Evolutionary conservation across 2,797 vertebrate genomes (phyloP).

Genomic region (Phrynocephalus forsythii): DNA sequence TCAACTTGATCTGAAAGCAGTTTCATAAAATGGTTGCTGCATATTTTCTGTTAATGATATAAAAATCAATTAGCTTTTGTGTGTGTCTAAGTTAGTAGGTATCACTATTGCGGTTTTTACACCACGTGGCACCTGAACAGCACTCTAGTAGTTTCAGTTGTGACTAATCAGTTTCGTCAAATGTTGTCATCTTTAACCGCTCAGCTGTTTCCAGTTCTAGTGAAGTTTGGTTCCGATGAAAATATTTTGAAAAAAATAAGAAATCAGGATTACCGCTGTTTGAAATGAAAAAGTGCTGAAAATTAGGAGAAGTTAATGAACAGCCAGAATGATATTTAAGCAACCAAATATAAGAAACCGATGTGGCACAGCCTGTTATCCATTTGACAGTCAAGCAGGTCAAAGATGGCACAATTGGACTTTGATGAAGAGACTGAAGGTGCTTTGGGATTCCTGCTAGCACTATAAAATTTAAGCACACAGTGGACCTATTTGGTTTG

Average conservation of each 20-base stretch:
- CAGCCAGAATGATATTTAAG: background rate
- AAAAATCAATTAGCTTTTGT: background rate
- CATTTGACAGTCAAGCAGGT: background rate
- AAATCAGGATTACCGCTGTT: accelerated
- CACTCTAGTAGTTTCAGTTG: background rate
- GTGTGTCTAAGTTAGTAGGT: background rate
- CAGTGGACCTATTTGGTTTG: background rate
- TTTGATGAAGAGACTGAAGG: background rate
- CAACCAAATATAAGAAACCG: background rate
- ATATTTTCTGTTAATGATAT: no score
- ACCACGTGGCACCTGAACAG: background rate
- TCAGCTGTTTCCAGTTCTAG: background rate
- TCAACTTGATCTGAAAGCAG: background rate
- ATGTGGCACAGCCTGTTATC: background rate
- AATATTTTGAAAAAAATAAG: background rate
- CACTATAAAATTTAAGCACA: background rate
- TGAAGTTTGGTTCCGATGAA: conserved; percentile 20
- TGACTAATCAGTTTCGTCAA: conserved; percentile 14
- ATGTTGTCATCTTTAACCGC: background rate
- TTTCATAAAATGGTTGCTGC: background rate
- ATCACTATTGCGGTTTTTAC: background rate
- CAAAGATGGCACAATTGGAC: conserved; percentile 7
- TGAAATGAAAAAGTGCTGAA: conserved; percentile 25
- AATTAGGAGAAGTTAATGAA: conserved; percentile 21
- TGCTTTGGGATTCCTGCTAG: background rate